Percentiles rank a stretch among this genome's conserved stretches.
These are phyloP conservation scores for Cyprinodon variegatus DNA, from an alignment of 2,113 vertebrate species.

Conservation along the genomic window DNA sequence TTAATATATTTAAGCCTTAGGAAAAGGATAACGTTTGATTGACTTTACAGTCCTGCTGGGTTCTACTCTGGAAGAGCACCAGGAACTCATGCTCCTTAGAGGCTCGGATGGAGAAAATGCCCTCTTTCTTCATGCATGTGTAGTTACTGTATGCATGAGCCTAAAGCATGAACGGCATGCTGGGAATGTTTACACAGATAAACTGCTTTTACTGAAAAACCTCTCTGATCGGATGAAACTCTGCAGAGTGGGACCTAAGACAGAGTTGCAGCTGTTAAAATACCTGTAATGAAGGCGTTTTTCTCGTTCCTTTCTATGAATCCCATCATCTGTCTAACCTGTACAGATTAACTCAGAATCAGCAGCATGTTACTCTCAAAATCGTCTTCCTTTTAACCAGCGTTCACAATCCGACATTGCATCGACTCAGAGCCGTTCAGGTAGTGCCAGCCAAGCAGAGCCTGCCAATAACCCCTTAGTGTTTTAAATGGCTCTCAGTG, in stretches of 20 bases:
- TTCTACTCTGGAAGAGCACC: not conserved
- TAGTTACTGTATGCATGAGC: slow-evolving; percentile 5
- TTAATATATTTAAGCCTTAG: not conserved
- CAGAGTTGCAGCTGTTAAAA: not conserved
- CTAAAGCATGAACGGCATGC: slow-evolving; percentile 10
- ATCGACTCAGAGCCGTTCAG: slow-evolving; percentile 3
- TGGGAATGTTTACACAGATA: slow-evolving; percentile 16
- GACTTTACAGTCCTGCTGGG: not conserved
- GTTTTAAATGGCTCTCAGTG: not conserved
- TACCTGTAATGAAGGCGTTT: no score
- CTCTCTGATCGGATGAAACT: not conserved
- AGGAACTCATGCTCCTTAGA: not conserved
- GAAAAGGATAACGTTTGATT: no score
- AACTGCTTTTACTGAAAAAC: slow-evolving; percentile 1
- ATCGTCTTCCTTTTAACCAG: not conserved
- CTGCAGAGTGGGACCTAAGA: not conserved
- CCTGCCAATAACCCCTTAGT: not conserved
- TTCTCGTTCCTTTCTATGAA: not conserved
- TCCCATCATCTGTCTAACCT: not conserved
- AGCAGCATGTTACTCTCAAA: not conserved
- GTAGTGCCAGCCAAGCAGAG: not conserved
- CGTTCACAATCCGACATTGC: no score
- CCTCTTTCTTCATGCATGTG: not conserved
- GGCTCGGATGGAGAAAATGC: not conserved
- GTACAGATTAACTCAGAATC: not conserved